Conservation (phyloP, 2,888 invertebrate genomes). For the Mesoligia furuncula region DNA sequence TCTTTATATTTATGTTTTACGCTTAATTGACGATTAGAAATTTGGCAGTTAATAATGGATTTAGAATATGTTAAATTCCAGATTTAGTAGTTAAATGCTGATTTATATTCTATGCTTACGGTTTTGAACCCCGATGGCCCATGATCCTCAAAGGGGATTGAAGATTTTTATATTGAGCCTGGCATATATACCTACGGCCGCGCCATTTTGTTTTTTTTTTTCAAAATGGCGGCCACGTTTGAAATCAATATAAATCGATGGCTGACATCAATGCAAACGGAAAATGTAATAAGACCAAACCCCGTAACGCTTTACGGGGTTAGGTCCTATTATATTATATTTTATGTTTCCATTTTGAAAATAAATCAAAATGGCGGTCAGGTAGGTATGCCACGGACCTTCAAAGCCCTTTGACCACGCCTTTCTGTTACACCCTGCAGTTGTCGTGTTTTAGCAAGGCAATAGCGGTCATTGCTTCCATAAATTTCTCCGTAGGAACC, state of each 20-base stretch:
- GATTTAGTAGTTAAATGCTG: constrained; percentile 37
- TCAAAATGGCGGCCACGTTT: neutral
- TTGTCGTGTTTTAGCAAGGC: neutral
- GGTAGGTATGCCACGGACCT: neutral
- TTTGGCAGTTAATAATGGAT: constrained; percentile 57
- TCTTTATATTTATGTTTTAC: constrained; percentile 47
- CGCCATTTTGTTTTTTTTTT: neutral
- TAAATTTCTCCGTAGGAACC: neutral
- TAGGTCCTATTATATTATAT: neutral
- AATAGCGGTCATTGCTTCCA: neutral
- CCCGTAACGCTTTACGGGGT: too few species aligned
- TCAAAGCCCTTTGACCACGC: neutral
- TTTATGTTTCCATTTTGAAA: neutral
- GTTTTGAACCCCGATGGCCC: constrained; percentile 29
- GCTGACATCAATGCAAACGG: neutral
- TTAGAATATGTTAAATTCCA: constrained; percentile 52
- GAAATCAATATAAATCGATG: neutral
- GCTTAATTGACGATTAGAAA: constrained; percentile 65
- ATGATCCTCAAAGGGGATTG: neutral
- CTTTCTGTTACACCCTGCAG: neutral
- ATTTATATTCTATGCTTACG: constrained; percentile 50
- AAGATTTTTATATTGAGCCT: neutral
- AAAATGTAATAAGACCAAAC: neutral
- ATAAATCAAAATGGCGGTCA: neutral
- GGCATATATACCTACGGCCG: neutral